These are phyloP conservation scores for Indicator indicator DNA, from an alignment of 2,113 vertebrate species.

Conservation along the genomic window DNA sequence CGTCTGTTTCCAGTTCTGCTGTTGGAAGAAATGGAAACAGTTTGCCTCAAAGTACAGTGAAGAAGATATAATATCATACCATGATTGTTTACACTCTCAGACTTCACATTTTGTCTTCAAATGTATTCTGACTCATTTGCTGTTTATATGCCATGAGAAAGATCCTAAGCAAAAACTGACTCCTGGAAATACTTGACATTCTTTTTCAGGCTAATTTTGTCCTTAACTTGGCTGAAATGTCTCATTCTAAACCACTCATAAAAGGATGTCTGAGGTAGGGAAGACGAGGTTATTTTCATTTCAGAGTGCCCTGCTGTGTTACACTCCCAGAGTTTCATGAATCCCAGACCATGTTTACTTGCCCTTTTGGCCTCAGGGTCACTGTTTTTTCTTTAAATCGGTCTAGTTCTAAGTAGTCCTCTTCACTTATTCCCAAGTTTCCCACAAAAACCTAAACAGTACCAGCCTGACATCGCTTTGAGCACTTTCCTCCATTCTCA, in stretches of 20 bases:
- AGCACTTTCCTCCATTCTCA: neutral
- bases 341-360: slow-evolving; percentile 37
- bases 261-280: slow-evolving; percentile 36
- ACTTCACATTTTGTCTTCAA: neutral
- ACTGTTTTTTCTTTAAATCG: neutral
- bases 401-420: neutral
- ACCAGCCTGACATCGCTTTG: neutral
- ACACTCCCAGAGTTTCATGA: slow-evolving; percentile 24
- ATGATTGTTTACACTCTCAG: neutral
- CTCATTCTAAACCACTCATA: slow-evolving; percentile 17
- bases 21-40: neutral
- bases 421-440: slow-evolving; percentile 14
- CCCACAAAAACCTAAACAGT: slow-evolving; percentile 29
- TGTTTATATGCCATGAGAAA: slow-evolving; percentile 20
- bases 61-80: neutral
- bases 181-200: slow-evolving; percentile 68
- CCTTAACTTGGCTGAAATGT: slow-evolving; percentile 1
- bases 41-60: neutral
- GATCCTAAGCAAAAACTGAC: slow-evolving; percentile 34
- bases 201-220: slow-evolving; percentile 55
- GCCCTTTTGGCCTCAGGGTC: slow-evolving; percentile 15
- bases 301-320: slow-evolving; percentile 6
- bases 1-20: neutral
- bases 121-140: neutral
- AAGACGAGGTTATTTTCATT: slow-evolving; percentile 28